Evolutionary conservation across 2,113 vertebrate species (phyloP).

Genomic region (Zootoca vivipara): DNA sequence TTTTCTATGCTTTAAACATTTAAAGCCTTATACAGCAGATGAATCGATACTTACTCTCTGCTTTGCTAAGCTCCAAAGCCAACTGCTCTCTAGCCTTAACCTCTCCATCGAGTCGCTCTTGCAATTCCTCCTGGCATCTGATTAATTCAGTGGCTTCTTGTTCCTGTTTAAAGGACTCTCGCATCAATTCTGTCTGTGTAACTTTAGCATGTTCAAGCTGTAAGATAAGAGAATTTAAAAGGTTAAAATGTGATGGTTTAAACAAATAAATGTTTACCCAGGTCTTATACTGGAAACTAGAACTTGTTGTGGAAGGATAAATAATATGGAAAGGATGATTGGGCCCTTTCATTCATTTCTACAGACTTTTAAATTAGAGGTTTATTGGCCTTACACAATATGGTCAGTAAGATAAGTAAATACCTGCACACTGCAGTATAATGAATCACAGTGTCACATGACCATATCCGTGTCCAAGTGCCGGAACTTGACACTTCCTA

Average conservation of each 20-base stretch:
- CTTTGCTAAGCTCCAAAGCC: slow-evolving; percentile 90
- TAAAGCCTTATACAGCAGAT: slow-evolving; percentile 4
- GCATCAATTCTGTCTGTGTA: slow-evolving; percentile 93
- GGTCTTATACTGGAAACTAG: background rate
- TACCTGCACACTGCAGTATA: background rate
- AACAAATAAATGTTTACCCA: background rate
- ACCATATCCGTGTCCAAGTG: slow-evolving; percentile 47
- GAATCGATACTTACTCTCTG: slow-evolving; percentile 82
- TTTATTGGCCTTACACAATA: background rate
- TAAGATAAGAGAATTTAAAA: slow-evolving; percentile 25
- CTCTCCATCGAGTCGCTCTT: slow-evolving; percentile 88
- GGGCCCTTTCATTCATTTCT: slow-evolving; percentile 14
- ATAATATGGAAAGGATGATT: background rate
- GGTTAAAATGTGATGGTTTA: slow-evolving; percentile 26
- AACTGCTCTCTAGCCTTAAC: slow-evolving; percentile 85
- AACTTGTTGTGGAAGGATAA: background rate
- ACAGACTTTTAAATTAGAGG: background rate
- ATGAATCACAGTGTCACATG: slow-evolving; percentile 37
- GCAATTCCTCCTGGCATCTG: slow-evolving; percentile 90
- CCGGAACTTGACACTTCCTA: slow-evolving; percentile 28
- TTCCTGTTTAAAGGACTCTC: slow-evolving; percentile 90
- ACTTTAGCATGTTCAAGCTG: slow-evolving; percentile 94
- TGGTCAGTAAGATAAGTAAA: slow-evolving; percentile 43
- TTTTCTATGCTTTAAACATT: background rate
- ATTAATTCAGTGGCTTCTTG: slow-evolving; percentile 86